Evolutionary conservation across 2,888 invertebrate genomes (phyloP).

Genomic region (Drosophila heteroneura): DNA sequence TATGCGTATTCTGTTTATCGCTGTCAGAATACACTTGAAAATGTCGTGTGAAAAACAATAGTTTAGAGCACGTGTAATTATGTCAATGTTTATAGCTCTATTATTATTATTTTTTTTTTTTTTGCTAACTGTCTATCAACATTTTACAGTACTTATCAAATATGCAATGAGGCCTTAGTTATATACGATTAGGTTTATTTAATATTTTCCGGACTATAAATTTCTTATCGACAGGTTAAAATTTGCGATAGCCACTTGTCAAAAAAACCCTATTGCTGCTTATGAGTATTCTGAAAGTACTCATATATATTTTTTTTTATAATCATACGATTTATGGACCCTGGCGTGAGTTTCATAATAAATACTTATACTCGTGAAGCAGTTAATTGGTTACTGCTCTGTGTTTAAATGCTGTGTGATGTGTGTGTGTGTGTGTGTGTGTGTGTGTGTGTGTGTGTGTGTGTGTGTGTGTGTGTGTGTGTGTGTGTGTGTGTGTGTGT

Average conservation of each 20-base stretch:
- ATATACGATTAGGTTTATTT: not conserved
- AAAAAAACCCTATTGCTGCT: constrained; percentile 1
- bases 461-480: not conserved
- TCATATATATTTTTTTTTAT: constrained; percentile 43
- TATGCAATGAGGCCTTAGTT: constrained; percentile 26
- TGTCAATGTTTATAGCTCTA: not conserved
- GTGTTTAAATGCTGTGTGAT: not conserved
- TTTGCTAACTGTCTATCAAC: not conserved
- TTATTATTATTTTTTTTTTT: constrained; percentile 1
- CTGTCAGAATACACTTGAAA: constrained; percentile 46
- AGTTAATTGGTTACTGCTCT: constrained; percentile 18
- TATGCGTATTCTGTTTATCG: constrained; percentile 25
- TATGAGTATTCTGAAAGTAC: constrained; percentile 24
- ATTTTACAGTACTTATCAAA: constrained; percentile 48
- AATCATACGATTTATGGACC: constrained; percentile 62
- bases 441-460: not conserved
- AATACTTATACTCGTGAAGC: constrained; percentile 12
- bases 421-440: not conserved
- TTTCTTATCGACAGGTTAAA: constrained; percentile 4
- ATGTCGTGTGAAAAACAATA: constrained; percentile 41
- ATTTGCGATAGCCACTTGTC: constrained; percentile 61
- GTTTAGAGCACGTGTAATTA: constrained; percentile 3
- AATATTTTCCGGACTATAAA: constrained; percentile 1
- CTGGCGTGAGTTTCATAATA: constrained; percentile 34
- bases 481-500: constrained; percentile 1